Conservation (phyloP, 2,113 vertebrate genomes). For the Tichodroma muraria region DNA sequence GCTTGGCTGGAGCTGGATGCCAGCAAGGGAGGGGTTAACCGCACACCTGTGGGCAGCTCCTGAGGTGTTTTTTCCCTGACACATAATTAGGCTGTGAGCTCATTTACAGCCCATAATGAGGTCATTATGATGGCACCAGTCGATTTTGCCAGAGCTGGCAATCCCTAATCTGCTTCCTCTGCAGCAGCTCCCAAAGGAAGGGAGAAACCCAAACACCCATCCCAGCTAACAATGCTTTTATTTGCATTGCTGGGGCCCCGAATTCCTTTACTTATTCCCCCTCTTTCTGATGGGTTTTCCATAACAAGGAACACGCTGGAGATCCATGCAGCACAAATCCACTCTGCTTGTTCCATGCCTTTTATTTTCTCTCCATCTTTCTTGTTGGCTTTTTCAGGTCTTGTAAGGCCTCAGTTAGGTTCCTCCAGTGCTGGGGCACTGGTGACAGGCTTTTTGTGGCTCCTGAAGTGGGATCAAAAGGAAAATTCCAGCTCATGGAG, state of each 20-base stretch:
- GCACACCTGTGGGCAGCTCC: constrained; percentile 2
- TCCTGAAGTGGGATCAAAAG: not conserved
- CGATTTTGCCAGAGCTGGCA: constrained; percentile 43
- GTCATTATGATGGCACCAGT: constrained; percentile 28
- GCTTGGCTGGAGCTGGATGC: not conserved
- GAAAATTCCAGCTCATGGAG: not conserved
- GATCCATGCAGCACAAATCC: not conserved
- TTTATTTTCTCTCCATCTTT: not conserved
- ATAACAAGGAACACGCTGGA: not conserved
- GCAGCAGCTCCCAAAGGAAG: constrained; percentile 37
- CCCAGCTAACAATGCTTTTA: constrained; percentile 26
- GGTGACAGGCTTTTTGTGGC: not conserved
- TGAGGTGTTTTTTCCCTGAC: not conserved
- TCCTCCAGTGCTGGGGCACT: not conserved
- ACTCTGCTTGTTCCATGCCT: not conserved
- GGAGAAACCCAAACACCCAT: constrained; percentile 51
- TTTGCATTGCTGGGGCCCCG: constrained; percentile 4
- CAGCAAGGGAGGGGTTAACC: not conserved
- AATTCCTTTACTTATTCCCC: constrained; percentile 3
- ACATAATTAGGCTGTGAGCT: constrained; percentile 23
- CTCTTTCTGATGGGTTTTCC: not conserved
- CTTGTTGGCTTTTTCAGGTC: not conserved
- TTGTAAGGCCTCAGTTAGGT: fast-evolving
- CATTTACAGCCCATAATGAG: constrained; percentile 29
- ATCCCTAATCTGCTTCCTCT: constrained; percentile 48